A percentile compares a stretch with the other conserved stretches of the same genome.
Conservation (phyloP, 2,888 invertebrate species). For the Hydrotaea cyrtoneurina region DNA sequence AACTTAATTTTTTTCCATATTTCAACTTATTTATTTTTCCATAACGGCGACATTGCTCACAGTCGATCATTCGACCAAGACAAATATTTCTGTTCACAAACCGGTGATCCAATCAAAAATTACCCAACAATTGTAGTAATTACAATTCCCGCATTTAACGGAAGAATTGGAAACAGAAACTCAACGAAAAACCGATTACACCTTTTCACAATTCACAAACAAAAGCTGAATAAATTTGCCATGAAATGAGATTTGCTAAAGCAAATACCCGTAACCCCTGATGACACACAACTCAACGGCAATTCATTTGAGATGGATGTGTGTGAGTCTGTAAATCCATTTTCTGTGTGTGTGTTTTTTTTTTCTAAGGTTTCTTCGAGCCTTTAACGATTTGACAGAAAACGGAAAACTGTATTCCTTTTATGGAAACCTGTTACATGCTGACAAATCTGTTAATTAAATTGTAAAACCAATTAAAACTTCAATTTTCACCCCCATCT, state of each 20-base stretch:
- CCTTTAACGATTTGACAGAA: conserved; percentile 56
- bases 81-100: too few species aligned
- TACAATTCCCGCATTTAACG: background rate
- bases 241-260: conserved; percentile 16
- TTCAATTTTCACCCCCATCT: conserved; percentile 70
- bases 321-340: background rate
- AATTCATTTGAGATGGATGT: too few species aligned
- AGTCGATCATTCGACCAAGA: too few species aligned
- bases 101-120: too few species aligned
- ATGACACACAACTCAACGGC: background rate
- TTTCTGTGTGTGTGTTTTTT: background rate
- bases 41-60: too few species aligned
- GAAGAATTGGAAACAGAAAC: background rate
- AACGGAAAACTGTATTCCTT: conserved; percentile 41
- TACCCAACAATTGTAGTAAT: background rate
- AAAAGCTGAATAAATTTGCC: conserved; percentile 24
- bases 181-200: conserved; percentile 16
- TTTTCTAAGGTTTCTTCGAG: conserved; percentile 46
- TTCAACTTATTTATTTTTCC: too few species aligned
- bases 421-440: conserved; percentile 70
- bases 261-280: background rate
- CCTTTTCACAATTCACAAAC: background rate
- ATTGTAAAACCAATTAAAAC: conserved; percentile 80
- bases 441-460: conserved; percentile 79
- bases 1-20: too few species aligned